Evolutionary conservation across 2,113 vertebrate species (phyloP).

Genomic region (Sylvia atricapilla): DNA sequence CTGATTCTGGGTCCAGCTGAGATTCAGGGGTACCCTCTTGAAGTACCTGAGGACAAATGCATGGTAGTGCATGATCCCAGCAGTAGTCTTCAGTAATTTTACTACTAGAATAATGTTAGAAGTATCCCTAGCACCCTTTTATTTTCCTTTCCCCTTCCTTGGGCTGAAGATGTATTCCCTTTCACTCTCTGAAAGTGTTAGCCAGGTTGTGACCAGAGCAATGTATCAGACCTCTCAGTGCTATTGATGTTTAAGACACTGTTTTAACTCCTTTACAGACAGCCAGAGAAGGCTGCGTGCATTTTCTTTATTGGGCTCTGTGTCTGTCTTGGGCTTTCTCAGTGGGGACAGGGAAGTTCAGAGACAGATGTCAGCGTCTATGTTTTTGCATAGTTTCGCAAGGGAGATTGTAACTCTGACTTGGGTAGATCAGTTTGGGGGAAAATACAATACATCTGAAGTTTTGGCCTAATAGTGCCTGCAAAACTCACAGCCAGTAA

Average conservation of each 20-base stretch:
- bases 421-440: accelerated
- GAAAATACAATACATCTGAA: not conserved
- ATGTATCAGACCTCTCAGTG: not conserved
- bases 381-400: not conserved
- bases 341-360: not conserved
- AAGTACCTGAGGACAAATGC: not conserved
- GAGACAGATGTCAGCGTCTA: not conserved
- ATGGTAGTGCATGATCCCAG: not conserved
- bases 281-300: not conserved
- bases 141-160: not conserved
- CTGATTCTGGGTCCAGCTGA: not conserved
- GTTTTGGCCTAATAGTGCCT: not conserved
- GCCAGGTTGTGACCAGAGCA: not conserved
- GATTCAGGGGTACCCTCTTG: not conserved
- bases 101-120: not conserved
- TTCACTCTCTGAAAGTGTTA: not conserved
- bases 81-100: not conserved
- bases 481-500: not conserved
- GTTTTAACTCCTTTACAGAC: not conserved
- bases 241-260: not conserved
- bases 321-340: not conserved
- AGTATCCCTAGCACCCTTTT: not conserved
- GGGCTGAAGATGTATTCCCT: not conserved
- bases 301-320: not conserved
- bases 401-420: not conserved